Conservation (phyloP, 35 echinoderm and acorn worm species). For the Lytechinus variegatus region DNA sequence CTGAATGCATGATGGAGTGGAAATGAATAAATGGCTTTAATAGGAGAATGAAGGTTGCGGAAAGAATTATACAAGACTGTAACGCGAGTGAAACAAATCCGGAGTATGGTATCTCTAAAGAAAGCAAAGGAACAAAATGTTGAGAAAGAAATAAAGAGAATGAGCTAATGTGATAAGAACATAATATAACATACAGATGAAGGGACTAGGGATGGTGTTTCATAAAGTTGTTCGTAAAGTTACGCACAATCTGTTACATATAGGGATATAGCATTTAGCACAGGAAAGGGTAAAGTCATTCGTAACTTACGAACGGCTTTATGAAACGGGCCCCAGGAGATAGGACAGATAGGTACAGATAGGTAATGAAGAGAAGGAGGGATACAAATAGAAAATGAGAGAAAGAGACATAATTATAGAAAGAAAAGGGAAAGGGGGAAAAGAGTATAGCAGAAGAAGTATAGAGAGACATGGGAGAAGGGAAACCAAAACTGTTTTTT, state of each 20-base stretch:
- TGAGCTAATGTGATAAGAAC: too few species aligned
- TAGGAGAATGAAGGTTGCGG: neutral
- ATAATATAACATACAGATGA: neutral
- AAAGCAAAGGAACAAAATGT: neutral
- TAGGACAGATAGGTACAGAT: neutral
- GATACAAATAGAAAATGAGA: neutral
- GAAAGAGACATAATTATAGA: neutral
- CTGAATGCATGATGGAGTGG: neutral
- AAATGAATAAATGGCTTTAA: neutral
- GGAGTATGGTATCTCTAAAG: neutral
- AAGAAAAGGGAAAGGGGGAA: neutral
- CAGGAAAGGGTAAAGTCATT: too few species aligned
- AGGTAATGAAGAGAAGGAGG: neutral
- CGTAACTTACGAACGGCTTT: too few species aligned
- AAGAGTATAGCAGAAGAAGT: neutral
- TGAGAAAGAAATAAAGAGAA: neutral
- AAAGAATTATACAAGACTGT: too few species aligned
- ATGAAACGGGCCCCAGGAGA: too few species aligned
- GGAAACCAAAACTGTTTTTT: neutral
- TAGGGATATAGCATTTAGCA: too few species aligned
- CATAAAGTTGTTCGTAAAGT: too few species aligned
- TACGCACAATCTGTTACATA: too few species aligned
- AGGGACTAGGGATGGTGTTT: too few species aligned
- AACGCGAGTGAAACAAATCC: neutral
- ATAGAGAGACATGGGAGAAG: too few species aligned